phyloP scores from a whole-genome alignment of 1,140 invertebrate genomes.

The Heliothis subflexa region DNA sequence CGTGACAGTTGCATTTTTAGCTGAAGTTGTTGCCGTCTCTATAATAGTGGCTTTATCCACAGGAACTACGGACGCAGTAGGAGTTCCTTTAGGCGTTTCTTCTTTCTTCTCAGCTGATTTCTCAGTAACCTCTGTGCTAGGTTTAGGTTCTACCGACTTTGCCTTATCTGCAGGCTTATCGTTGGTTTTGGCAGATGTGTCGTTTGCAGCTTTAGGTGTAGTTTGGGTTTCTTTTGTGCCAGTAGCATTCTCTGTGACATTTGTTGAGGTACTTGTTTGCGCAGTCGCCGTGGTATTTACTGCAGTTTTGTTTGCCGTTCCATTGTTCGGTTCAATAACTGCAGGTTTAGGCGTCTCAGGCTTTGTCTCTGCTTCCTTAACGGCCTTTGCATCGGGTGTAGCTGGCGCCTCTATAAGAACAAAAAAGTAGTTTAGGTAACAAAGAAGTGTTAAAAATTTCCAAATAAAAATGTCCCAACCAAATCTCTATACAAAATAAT shows the following conservation, averaged over 20 bases:
- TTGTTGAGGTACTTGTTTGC: not conserved
- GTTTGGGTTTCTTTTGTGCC: not conserved
- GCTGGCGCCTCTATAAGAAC: not conserved
- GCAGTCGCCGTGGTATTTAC: not conserved
- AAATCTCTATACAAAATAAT: not conserved
- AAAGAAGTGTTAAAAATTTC: no score
- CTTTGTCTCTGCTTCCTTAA: not conserved
- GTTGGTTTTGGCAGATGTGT: not conserved
- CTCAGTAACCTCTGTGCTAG: not conserved
- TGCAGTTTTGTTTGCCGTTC: not conserved
- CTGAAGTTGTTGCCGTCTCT: not conserved
- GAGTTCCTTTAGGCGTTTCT: not conserved
- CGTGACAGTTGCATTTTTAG: slow-evolving; percentile 4
- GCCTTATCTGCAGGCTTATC: not conserved
- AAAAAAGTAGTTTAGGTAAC: no score
- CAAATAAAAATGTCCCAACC: no score
- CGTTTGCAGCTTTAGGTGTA: not conserved
- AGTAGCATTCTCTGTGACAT: not conserved
- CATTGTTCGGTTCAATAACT: not conserved
- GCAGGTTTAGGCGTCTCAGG: not conserved
- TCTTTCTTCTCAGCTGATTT: not conserved
- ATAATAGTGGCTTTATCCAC: slow-evolving; percentile 6
- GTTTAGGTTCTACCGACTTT: not conserved
- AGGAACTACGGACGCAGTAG: not conserved
- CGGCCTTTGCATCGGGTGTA: not conserved